Conservation (phyloP, 2,888 invertebrate genomes). For the Drosophila pegasa region DNA sequence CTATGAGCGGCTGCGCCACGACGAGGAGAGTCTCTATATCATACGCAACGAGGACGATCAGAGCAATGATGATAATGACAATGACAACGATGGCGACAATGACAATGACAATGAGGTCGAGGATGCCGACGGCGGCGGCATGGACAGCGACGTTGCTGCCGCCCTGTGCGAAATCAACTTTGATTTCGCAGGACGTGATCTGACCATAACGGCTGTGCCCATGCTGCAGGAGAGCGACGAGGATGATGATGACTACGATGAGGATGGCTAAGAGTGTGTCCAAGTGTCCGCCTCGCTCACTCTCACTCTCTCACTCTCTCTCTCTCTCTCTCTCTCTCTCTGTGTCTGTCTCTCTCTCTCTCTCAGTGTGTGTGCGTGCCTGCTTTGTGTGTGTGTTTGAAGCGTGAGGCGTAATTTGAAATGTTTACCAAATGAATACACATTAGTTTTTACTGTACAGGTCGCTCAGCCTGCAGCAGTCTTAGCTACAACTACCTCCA, state of each 20-base stretch:
- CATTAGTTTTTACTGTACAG: constrained; percentile 54
- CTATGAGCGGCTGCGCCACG: constrained; percentile 75
- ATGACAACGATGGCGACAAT: constrained; percentile 35
- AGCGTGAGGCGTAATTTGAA: constrained; percentile 74
- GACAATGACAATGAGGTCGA: constrained; percentile 44
- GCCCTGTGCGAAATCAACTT: constrained; percentile 71
- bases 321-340: constrained; percentile 1
- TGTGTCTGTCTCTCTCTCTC: not conserved
- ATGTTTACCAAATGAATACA: constrained; percentile 77
- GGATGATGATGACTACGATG: constrained; percentile 82
- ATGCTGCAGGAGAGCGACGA: constrained; percentile 80
- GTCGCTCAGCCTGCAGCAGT: constrained; percentile 21
- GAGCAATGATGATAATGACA: constrained; percentile 62
- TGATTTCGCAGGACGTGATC: constrained; percentile 79
- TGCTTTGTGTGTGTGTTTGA: constrained; percentile 14
- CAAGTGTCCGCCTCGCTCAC: not conserved
- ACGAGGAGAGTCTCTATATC: constrained; percentile 81
- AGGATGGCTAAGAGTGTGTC: constrained; percentile 63
- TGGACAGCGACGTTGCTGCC: constrained; percentile 66
- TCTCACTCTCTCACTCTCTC: not conserved
- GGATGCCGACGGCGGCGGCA: constrained; percentile 45
- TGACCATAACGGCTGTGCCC: constrained; percentile 82
- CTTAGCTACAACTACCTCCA: constrained; percentile 68
- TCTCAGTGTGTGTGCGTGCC: constrained; percentile 9
- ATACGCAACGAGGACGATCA: constrained; percentile 82